Base-by-base conservation (phyloP, 1,140 invertebrate genomes). In the Sinonovacula constricta region DNA sequence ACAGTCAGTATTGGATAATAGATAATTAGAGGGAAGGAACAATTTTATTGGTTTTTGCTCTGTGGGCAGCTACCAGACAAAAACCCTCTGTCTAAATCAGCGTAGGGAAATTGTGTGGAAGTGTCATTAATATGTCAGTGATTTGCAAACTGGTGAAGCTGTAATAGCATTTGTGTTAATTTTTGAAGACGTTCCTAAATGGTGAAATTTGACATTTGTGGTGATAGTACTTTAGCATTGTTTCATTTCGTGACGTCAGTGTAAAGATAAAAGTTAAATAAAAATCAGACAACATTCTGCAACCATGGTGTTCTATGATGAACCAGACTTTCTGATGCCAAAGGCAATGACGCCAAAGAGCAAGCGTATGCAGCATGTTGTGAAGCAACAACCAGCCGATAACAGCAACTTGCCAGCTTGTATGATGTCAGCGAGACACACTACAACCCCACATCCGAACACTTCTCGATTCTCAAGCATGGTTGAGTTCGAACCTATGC, bases 241-340 rank as follows among this genome's bases (percentile, higher is more conserved):
- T n/a, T n/a, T n/a, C n/a, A n/a, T n/a, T n/a, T n/a, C n/a, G n/a
- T n/a, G n/a, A n/a, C n/a, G n/a, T n/a, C n/a, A n/a, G n/a, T n/a
- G n/a, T n/a, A n/a, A n/a, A n/a, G n/a, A n/a, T n/a, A n/a, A n/a
- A n/a, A n/a, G n/a, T n/a, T n/a, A n/a, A n/a, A n/a, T n/a, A n/a
- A n/a, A n/a, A n/a, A n/a, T n/a, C n/a, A n/a, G n/a, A n/a, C n/a
- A n/a, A n/a, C n/a, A n/a, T n/a, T 18, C n/a, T 12, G 26, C 12
- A 10, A 63, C 51, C 31, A 74, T 76, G 72, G 72, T 76, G 45
- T 67, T 76, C 51, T 67, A 39, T 22, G 63, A 76, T 54, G 72
- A 76, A 15, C 63, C 62, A 28, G 49, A 76, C 12, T 76, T 15
- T 56, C 24, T 67, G 72, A 54, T 22, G 63, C 5, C 33, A 45